Conservation (phyloP, 2,797 vertebrate genomes). For the Crypturellus tataupa region DNA sequence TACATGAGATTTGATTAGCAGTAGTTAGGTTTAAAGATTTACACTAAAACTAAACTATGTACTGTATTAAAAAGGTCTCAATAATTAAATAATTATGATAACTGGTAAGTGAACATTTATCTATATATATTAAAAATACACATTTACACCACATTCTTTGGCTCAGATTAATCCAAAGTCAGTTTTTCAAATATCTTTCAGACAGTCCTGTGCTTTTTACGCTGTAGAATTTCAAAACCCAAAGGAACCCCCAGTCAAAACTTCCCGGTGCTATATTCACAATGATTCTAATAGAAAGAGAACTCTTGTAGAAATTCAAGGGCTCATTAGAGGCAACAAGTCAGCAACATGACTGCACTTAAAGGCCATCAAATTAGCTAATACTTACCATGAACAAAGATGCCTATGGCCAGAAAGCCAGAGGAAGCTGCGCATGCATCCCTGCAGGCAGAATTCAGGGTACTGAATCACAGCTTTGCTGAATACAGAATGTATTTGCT, state of each 20-base stretch:
- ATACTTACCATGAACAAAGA: neutral
- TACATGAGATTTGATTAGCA: neutral
- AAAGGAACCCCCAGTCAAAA: neutral
- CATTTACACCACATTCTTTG: neutral
- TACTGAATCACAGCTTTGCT: neutral
- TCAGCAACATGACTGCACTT: neutral
- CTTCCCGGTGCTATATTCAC: neutral
- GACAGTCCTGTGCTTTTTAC: rapidly evolving
- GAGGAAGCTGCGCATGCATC: neutral
- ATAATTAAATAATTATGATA: neutral
- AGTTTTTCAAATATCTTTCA: neutral
- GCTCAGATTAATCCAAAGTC: neutral
- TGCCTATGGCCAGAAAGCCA: neutral
- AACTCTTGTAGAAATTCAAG: neutral
- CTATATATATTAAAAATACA: neutral
- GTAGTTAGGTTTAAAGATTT: neutral
- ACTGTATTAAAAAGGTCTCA: neutral
- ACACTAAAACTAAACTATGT: neutral
- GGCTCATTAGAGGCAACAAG: neutral
- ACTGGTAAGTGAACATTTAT: neutral
- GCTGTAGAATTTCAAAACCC: neutral
- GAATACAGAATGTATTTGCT: neutral
- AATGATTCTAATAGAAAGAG: neutral
- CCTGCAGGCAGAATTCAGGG: neutral
- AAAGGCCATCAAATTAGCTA: neutral